These are phyloP conservation scores for Stylophora pistillata DNA, from an alignment of 64 coral and sea anemone genomes.

Conservation along the genomic window DNA sequence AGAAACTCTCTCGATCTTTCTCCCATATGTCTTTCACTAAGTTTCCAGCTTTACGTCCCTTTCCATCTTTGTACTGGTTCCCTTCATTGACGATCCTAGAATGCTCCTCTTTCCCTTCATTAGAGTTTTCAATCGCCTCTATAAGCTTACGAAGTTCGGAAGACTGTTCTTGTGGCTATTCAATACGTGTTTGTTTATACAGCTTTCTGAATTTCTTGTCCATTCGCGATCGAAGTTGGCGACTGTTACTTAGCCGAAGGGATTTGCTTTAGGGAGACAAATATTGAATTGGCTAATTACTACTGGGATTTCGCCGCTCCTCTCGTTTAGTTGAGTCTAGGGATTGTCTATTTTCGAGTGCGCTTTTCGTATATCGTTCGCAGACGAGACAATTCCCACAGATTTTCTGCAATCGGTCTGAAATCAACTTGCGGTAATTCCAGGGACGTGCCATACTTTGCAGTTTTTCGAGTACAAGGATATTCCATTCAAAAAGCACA, in stretches of 20 bases:
- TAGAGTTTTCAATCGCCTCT: constrained; percentile 35
- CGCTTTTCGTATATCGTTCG: not conserved
- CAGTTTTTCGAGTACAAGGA: too few species aligned
- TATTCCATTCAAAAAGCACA: not conserved
- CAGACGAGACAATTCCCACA: not conserved
- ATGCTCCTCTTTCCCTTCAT: constrained; percentile 15
- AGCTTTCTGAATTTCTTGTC: constrained; percentile 8
- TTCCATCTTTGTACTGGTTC: constrained; percentile 11
- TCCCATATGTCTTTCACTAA: constrained; percentile 20
- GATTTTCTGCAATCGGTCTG: not conserved
- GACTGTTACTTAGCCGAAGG: not conserved
- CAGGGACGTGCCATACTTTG: too few species aligned
- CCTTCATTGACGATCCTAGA: constrained; percentile 24
- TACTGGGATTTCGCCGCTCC: not conserved
- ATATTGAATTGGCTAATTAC: constrained; percentile 23
- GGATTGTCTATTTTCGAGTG: not conserved
- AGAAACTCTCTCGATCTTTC: constrained; percentile 40
- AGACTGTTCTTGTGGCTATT: constrained; percentile 20
- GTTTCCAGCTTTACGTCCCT: constrained; percentile 33
- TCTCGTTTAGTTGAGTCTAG: not conserved
- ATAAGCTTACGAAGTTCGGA: constrained; percentile 36
- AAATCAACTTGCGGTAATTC: too few species aligned
- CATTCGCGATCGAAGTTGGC: not conserved
- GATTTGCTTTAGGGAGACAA: constrained; percentile 29
- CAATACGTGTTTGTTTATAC: constrained; percentile 38